phyloP scores from a whole-genome alignment of 2,888 invertebrate genomes.

The Caenorhabditis japonica region DNA sequence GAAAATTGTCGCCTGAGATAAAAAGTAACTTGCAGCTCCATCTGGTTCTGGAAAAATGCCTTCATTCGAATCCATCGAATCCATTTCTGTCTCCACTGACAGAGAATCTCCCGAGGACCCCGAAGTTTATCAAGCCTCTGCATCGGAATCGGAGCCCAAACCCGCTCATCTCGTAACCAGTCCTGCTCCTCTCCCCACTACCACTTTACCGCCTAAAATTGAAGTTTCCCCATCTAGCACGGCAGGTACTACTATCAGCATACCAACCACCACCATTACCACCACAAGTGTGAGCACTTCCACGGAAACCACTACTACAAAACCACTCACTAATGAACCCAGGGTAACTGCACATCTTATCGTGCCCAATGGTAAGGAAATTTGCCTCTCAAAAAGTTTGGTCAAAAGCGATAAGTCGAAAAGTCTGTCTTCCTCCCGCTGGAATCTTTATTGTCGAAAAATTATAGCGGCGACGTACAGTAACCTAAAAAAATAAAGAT shows the following conservation, averaged over 20 bases:
- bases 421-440: no score
- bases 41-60: constrained; percentile 29
- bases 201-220: not conserved
- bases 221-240: constrained; percentile 31
- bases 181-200: not conserved
- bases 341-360: no score
- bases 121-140: constrained; percentile 13
- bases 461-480: no score
- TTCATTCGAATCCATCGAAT: constrained; percentile 26
- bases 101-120: constrained; percentile 33
- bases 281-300: constrained; percentile 8
- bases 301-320: no score
- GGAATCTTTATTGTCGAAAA: no score
- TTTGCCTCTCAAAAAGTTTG: no score
- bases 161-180: not conserved
- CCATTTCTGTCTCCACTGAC: constrained; percentile 7
- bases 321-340: no score
- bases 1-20: no score
- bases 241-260: constrained; percentile 13
- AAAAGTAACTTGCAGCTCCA: no score
- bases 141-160: constrained; percentile 1
- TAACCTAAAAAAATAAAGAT: no score
- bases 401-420: no score
- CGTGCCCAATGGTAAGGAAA: no score
- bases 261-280: not conserved